Evolutionary conservation across 2,113 vertebrate species (phyloP), one percentile per base, ranked within the genome.

Genomic region (Notothenia coriiceps): DNA sequence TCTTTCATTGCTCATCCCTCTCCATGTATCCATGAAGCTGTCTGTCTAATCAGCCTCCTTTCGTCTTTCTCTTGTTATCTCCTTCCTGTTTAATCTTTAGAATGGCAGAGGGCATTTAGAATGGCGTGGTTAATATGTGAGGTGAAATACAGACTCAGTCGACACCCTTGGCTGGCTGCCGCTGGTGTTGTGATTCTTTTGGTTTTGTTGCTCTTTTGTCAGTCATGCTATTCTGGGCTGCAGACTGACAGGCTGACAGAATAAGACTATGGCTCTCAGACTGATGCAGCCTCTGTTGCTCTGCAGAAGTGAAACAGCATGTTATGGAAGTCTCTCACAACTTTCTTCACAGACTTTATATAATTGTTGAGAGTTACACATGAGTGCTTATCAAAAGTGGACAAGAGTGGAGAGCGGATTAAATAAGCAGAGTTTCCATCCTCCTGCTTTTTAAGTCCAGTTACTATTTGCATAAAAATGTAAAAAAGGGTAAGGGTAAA

Each of bases 211-310:
- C 76, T 85, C 52, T 78, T 77, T 83, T 87, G 86, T 88, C 84
- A 87, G 84, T 88, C 86, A 71, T 25, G 73, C 82, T 90, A 83
- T 85, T 90, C 84, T 81, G 79, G 77, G 86, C 70, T 46, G 4
- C 73, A 81, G 79, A 80, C 81, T 86, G 84, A 81, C 79, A 83
- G 76, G 6, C 52, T 71, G 75, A 80, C 55, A 70, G 61, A 77
- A 72, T 12, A 25, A 69, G 67, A 82, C 72, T 25, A 5, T 6
- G 46, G 33, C 54, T 75, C 82, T 74, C 75, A 61, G 73, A 82
- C 40, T 72, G 82, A 52, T n/a, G 63, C 65, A 56, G 57, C 62
- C 63, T 76, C 65, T 15, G 40, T 17, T 67, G 60, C 52, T 73
- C 57, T 52, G 54, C 56, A 61, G 44, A 14, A 70, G 29, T 14